Percentiles rank a stretch among this genome's conserved stretches.
Conservation (phyloP, 2,113 vertebrate species). For the Phylloscopus whistleri region DNA sequence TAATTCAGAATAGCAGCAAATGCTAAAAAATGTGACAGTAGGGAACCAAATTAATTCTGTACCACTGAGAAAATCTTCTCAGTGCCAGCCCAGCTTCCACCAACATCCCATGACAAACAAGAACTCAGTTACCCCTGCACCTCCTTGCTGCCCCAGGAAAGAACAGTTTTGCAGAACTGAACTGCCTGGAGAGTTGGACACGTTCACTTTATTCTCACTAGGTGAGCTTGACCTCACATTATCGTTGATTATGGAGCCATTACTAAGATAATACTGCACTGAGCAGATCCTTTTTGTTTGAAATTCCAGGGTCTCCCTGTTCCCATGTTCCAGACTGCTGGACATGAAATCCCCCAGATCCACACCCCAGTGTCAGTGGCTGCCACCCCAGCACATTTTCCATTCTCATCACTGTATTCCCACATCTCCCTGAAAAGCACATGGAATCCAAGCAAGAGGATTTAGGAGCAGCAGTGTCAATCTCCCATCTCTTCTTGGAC, state of each 20-base stretch:
- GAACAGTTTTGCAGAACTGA: neutral
- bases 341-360: neutral
- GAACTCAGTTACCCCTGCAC: too few species aligned
- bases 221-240: neutral
- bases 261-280: neutral
- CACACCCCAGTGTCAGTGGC: rapidly evolving
- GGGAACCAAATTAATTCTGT: neutral
- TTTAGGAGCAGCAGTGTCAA: neutral
- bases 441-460: neutral
- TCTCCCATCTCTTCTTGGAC: rapidly evolving
- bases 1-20: neutral
- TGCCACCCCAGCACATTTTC: neutral
- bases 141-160: neutral
- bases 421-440: neutral
- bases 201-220: neutral
- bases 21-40: neutral
- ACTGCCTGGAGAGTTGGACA: neutral
- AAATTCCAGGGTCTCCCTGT: neutral
- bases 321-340: neutral
- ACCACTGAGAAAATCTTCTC: neutral
- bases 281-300: neutral
- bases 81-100: neutral
- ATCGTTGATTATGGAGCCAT: neutral
- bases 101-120: neutral
- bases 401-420: rapidly evolving